Evolutionary conservation across 2,888 invertebrate genomes (phyloP).

Genomic region (Barypeithes pellucidus): DNA sequence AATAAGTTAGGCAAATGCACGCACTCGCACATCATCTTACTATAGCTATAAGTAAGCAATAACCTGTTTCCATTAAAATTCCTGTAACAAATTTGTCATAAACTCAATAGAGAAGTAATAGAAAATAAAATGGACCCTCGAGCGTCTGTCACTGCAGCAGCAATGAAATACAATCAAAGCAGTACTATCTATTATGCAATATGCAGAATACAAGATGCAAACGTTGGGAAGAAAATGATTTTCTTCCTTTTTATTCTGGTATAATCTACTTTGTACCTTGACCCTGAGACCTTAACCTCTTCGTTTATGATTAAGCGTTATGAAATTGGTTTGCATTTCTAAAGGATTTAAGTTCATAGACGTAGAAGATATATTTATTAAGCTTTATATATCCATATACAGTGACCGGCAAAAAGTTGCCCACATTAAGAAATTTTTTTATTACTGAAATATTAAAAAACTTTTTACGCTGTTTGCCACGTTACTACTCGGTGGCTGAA

Average conservation of each 20-base stretch:
- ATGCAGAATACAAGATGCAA: conserved; percentile 10
- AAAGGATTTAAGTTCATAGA: conserved; percentile 1
- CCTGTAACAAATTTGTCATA: conserved; percentile 5
- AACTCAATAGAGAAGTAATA: conserved; percentile 29
- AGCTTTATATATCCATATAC: no score
- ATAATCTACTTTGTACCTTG: conserved; percentile 18
- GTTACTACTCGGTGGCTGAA: no score
- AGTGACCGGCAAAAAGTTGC: no score
- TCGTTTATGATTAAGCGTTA: conserved; percentile 10
- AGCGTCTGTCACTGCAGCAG: conserved; percentile 20
- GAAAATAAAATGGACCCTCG: conserved; percentile 27
- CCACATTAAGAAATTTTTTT: no score
- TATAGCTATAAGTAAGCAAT: neutral
- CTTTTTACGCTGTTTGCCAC: no score
- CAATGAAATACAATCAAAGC: conserved; percentile 16
- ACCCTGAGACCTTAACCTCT: conserved; percentile 30
- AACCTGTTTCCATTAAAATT: conserved; percentile 18
- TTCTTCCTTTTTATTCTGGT: conserved; percentile 9
- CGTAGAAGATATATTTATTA: neutral
- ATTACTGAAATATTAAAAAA: no score
- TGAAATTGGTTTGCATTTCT: conserved; percentile 19
- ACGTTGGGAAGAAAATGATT: conserved; percentile 31
- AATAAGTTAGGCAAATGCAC: no score
- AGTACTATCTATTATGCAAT: conserved; percentile 28
- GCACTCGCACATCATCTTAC: neutral